Evolutionary conservation across 2,113 vertebrate species (phyloP), one percentile per base, ranked within the genome.

Genomic region (Tamias sibiricus): DNA sequence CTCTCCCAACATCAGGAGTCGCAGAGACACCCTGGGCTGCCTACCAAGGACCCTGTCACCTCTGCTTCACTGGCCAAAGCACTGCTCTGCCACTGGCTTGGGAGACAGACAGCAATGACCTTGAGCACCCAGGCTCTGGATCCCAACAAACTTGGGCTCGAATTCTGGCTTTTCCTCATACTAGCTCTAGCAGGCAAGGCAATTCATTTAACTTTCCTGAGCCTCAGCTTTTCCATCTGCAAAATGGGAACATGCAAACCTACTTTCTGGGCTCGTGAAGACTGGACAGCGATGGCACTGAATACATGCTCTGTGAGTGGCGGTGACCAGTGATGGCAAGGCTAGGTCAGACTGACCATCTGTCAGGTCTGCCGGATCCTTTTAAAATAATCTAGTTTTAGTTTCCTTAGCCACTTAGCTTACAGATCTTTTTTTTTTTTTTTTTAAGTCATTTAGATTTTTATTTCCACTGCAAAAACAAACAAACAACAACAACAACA

Each of bases 391-490:
- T 35, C 42, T n/a, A 52, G 20, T 57, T 57, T 57, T 57, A 22
- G 12, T n/a, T 64, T 92, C 64, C 26, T 32, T 32, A 30, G 16
- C 47, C 24, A 47, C 64, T n/a, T 44, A 59, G 19, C 11, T 49
- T 28, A 19, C 1, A 1, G 3, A 8, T 10, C 10, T 77, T 72
- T 22, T 54, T 37, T 47, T 16, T 71, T 14, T 1, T 24, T 24
- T 32, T 59, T 37, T 74, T 59, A 64, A 82, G 20, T 26, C 22
- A 20, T 86, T 86, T 68, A 11, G 28, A 20, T 81, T 95, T 84
- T 54, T 80, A 82, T 88, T 95, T 95, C 54, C 66, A 24, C 40
- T n/a, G n/a, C n/a, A n/a, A n/a, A n/a, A n/a, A n/a, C n/a, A n/a
- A n/a, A n/a, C n/a, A n/a, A n/a, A n/a, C n/a, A n/a, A n/a, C n/a